These are phyloP conservation scores for Macrophya annulata DNA, from an alignment of 2,888 invertebrate species.

Conservation along the genomic window DNA sequence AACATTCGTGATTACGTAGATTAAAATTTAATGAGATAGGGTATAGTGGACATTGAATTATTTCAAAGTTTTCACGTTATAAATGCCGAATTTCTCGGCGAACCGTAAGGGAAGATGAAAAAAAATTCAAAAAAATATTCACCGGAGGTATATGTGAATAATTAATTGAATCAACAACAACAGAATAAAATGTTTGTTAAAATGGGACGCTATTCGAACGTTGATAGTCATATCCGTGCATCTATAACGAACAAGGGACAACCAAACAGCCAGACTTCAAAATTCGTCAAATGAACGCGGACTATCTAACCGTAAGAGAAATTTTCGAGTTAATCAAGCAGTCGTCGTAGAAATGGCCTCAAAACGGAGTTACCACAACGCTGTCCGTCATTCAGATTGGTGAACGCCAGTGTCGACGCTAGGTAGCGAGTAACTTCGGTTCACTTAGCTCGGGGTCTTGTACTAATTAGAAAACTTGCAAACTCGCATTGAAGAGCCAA, in stretches of 20 bases:
- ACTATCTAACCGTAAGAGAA: background rate
- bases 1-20: constrained; percentile 23
- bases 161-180: background rate
- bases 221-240: background rate
- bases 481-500: constrained; percentile 54
- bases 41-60: background rate
- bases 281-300: background rate
- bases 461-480: constrained; percentile 73
- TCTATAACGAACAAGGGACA: background rate
- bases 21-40: constrained; percentile 43
- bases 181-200: background rate
- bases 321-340: constrained; percentile 51
- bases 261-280: background rate
- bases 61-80: background rate
- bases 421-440: constrained; percentile 47
- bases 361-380: constrained; percentile 15
- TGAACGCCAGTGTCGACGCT: constrained; percentile 23
- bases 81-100: background rate
- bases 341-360: constrained; percentile 16
- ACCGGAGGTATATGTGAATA: background rate
- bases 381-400: constrained; percentile 51
- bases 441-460: constrained; percentile 66
- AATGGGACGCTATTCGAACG: background rate
- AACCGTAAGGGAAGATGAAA: background rate
- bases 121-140: background rate